These are phyloP conservation scores for Balanococcus diminutus DNA, from an alignment of 2,888 invertebrate genomes.

Conservation along the genomic window DNA sequence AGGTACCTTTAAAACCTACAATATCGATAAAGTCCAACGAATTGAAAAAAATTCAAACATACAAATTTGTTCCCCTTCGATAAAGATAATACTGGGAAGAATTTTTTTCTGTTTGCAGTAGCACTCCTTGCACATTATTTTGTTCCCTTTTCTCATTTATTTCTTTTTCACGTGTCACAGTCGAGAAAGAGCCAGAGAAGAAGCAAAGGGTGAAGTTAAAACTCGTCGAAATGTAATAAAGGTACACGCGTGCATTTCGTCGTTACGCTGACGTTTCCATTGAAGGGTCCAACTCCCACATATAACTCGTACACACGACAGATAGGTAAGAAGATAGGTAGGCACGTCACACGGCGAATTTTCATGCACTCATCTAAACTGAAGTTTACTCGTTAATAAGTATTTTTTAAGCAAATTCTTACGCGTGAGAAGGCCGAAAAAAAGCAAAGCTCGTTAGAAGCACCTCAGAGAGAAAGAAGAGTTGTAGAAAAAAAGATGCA, in stretches of 20 bases:
- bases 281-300: background rate
- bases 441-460: constrained; percentile 12
- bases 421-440: constrained; percentile 17
- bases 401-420: constrained; percentile 24
- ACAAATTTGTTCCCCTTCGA: background rate
- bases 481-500: background rate
- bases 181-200: background rate
- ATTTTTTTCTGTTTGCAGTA: background rate
- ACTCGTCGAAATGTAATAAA: constrained; percentile 7
- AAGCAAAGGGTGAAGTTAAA: background rate
- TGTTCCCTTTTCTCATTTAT: constrained; percentile 8
- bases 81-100: background rate
- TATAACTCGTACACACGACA: background rate
- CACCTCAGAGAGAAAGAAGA: background rate
- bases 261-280: background rate
- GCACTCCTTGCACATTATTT: background rate
- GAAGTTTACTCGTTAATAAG: constrained; percentile 21
- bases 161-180: constrained; percentile 2
- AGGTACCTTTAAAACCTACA: background rate
- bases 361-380: background rate
- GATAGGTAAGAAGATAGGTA: background rate
- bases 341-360: background rate
- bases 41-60: constrained; percentile 25
- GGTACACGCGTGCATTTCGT: constrained; percentile 5
- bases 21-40: background rate